Conservation (phyloP, 2,797 vertebrate genomes). For the Pagetopsis macropterus region DNA sequence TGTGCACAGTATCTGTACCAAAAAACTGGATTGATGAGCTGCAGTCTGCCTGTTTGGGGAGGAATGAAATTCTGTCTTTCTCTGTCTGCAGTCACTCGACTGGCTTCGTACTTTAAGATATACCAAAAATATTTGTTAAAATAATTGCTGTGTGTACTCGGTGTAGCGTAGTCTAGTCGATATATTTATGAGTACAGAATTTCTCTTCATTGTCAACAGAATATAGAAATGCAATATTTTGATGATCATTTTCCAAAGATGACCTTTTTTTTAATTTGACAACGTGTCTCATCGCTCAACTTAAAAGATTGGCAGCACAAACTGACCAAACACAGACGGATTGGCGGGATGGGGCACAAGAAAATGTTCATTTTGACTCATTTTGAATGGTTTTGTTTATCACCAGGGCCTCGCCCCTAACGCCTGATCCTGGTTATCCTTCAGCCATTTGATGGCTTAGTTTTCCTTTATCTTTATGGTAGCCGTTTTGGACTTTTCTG, state of each 20-base stretch:
- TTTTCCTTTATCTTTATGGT: slow-evolving; percentile 64
- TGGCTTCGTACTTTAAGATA: slow-evolving; percentile 85
- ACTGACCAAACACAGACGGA: slow-evolving; percentile 78
- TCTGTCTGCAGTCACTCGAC: slow-evolving; percentile 79
- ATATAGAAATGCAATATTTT: slow-evolving; percentile 90
- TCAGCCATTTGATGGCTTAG: slow-evolving; percentile 64
- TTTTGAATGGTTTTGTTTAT: slow-evolving; percentile 36
- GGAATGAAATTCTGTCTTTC: slow-evolving; percentile 76
- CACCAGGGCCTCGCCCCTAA: slow-evolving; percentile 50
- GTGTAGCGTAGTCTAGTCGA: slow-evolving; percentile 86
- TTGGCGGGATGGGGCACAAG: slow-evolving; percentile 45
- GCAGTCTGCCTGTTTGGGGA: slow-evolving; percentile 83
- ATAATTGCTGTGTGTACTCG: slow-evolving; percentile 85
- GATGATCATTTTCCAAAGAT: slow-evolving; percentile 88
- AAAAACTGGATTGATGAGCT: slow-evolving; percentile 88
- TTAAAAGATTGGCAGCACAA: slow-evolving; percentile 78
- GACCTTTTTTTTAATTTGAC: slow-evolving; percentile 59
- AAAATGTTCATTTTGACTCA: slow-evolving; percentile 49
- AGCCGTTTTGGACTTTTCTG: slow-evolving; percentile 84
- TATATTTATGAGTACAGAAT: slow-evolving; percentile 88
- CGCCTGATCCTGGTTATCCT: slow-evolving; percentile 52
- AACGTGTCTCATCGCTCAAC: slow-evolving; percentile 67
- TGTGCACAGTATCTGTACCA: slow-evolving; percentile 91
- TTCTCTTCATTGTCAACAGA: slow-evolving; percentile 82
- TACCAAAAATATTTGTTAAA: slow-evolving; percentile 90